phyloP scores from a whole-genome alignment of 2,113 vertebrate genomes.

The Zosterops lateralis region DNA sequence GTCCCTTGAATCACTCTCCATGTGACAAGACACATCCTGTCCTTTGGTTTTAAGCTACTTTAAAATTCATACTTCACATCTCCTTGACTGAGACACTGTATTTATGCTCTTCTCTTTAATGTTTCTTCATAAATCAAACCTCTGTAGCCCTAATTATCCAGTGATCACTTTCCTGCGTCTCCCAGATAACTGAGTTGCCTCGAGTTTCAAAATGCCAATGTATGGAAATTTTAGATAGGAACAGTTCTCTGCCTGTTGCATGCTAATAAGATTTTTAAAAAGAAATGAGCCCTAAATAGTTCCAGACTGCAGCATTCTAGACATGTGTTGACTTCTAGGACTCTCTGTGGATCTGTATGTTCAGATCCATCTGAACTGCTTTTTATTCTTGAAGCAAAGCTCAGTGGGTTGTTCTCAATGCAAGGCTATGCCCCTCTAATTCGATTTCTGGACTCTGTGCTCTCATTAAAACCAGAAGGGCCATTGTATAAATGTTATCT shows the following conservation, averaged over 20 bases:
- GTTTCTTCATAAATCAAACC: background rate
- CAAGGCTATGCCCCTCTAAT: background rate
- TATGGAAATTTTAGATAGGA: background rate
- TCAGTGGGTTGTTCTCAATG: background rate
- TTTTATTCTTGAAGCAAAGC: background rate
- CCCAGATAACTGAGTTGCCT: background rate
- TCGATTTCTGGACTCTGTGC: rapidly evolving
- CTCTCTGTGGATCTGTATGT: rapidly evolving
- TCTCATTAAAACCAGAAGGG: background rate
- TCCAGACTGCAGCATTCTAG: background rate
- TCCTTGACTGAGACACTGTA: background rate
- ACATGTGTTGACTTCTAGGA: rapidly evolving
- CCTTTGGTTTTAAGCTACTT: background rate
- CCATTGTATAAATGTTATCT: background rate
- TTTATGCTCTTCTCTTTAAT: background rate
- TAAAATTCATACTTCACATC: background rate
- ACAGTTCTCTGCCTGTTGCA: background rate
- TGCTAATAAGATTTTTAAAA: background rate
- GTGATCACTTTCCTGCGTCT: background rate
- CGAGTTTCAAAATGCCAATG: background rate
- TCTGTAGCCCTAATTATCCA: background rate
- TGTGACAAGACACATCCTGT: too few relatives aligned
- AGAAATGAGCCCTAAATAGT: background rate
- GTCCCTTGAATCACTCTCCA: background rate
- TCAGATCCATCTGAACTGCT: background rate